Evolutionary conservation across 2,888 invertebrate genomes (phyloP), one percentile per base, ranked within the genome.

Genomic region (Melanostoma mellinum): DNA sequence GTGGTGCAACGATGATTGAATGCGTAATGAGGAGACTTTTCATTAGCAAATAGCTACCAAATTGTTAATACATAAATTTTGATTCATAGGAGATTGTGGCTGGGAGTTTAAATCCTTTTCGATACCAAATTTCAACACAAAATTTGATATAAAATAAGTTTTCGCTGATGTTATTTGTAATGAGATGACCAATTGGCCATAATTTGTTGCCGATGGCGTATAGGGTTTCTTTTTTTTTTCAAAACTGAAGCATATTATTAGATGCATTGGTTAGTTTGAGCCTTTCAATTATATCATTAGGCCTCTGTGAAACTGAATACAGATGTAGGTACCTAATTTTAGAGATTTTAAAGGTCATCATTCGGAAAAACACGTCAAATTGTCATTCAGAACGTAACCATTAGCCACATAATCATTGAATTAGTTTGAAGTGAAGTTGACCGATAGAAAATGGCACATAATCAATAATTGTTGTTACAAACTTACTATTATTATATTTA

Each of bases 21-120:
- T 84, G 65, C 71, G 32, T 84, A 84, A 84, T 84, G 79, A 75
- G 68, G 74, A 55, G 53, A 68, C 74, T 84, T 79, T 84, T 79
- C 79, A 78, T 79, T 78, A 84, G 79, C 71, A 84, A 79, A 78
- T 84, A 75, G 78, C 74, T 79, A 56, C 69, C 60, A 68, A 82
- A 73, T 74, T 69, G 67, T 56, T 65, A 58, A 48, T 46, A 55
- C 32, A 48, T 48, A 42, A 20, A 44, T 46, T 48, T 76, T 38
- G 60, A 71, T 76, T 52, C 58, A 48, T 72, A 53, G 60, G 60
- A 35, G 42, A 58, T 52, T 71, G 69, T 42, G 30, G 53, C 48
- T 44, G 6, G 48, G 60, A 48, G 56, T 44, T 53, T 42, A 44
- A 53, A 36, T 53, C 44, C 35, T n/a, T 44, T 67, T 35, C 67